These are phyloP conservation scores for Melanocharis versteri DNA, from an alignment of 2,113 vertebrate genomes.

Conservation along the genomic window DNA sequence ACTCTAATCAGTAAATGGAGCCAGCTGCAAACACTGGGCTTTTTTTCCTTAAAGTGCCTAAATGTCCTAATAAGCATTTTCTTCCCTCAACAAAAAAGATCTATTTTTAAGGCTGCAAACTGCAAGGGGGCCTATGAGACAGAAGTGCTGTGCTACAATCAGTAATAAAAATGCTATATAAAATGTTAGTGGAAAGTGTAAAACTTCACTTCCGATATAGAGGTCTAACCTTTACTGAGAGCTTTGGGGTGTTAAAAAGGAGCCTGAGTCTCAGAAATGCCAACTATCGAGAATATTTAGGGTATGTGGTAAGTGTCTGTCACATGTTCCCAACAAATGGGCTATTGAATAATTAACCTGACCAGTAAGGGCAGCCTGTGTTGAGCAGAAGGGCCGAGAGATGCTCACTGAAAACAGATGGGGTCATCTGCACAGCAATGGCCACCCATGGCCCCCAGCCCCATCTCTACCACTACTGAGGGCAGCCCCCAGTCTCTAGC, in stretches of 20 bases:
- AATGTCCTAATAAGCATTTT: not conserved
- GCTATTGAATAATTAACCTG: not conserved
- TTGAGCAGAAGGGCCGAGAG: not conserved
- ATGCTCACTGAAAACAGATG: not conserved
- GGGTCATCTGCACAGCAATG: not conserved
- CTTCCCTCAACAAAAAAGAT: not conserved
- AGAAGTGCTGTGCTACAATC: not conserved
- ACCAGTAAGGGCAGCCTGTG: not conserved
- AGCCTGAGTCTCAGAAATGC: not conserved
- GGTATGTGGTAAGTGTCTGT: slow-evolving; percentile 6
- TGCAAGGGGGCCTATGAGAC: not conserved
- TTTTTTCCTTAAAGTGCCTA: not conserved
- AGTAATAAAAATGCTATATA: slow-evolving; percentile 5
- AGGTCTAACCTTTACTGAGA: not conserved
- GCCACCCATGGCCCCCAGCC: rapidly evolving
- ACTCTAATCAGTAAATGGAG: slow-evolving; percentile 30
- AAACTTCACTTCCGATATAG: not conserved
- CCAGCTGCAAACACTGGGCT: slow-evolving; percentile 1
- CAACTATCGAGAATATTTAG: not conserved
- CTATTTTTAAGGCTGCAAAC: slow-evolving; percentile 15
- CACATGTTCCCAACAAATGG: not conserved
- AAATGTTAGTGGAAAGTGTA: not conserved
- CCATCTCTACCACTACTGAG: not conserved
- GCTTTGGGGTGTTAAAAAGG: slow-evolving; percentile 21
- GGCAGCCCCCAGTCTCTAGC: not conserved